These are phyloP conservation scores for Ispidina picta DNA, from an alignment of 2,797 vertebrate species.

Conservation along the genomic window DNA sequence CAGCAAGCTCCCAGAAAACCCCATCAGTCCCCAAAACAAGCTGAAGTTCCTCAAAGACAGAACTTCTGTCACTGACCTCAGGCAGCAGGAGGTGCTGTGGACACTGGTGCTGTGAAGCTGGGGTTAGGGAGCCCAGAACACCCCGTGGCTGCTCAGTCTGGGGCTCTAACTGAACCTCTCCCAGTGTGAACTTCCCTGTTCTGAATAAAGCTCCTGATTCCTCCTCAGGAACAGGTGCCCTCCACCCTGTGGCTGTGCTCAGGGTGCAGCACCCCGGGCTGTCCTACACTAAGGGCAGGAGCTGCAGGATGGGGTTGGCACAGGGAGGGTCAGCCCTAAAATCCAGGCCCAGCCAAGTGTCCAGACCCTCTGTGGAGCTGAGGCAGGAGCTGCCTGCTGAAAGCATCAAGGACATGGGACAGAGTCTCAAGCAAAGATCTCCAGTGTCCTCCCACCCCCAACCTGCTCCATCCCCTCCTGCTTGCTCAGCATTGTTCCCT, in stretches of 20 bases:
- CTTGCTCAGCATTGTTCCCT: not conserved
- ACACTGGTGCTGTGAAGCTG: not conserved
- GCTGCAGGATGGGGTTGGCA: not conserved
- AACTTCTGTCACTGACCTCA: not conserved
- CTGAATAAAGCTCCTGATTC: not conserved
- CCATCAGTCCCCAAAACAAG: not conserved
- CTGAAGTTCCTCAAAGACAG: not conserved
- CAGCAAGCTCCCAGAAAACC: not conserved
- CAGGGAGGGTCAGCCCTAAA: not conserved
- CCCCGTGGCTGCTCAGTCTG: fast-evolving
- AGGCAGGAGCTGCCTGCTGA: not conserved
- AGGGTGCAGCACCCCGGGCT: not conserved
- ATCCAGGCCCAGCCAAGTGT: not conserved
- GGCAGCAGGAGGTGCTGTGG: not conserved
- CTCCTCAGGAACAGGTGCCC: not conserved
- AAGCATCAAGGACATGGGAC: not conserved
- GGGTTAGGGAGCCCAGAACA: not conserved
- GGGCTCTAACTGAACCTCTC: not conserved
- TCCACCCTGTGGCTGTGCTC: fast-evolving
- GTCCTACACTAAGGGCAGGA: not conserved
- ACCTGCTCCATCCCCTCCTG: not conserved
- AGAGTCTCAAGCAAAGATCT: not conserved
- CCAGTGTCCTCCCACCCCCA: not conserved
- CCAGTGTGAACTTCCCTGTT: fast-evolving
- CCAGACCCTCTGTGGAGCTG: not conserved